phyloP scores from a whole-genome alignment of 2,113 vertebrate species.

The Tetrao urogallus region DNA sequence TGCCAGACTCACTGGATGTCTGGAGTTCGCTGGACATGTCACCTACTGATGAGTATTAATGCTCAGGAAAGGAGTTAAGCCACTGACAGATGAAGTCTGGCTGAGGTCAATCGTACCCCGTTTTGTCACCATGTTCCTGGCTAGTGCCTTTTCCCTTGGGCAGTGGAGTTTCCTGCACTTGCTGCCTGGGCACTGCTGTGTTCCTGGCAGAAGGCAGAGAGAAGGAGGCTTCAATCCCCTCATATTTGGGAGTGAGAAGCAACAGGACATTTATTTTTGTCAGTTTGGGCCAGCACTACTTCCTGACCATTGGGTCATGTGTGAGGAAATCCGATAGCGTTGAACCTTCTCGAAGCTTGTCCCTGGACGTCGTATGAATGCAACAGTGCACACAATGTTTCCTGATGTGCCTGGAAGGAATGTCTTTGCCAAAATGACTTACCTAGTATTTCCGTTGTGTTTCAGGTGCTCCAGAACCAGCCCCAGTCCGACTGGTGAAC shows the following conservation, averaged over 20 bases:
- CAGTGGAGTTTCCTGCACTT: neutral
- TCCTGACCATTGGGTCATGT: neutral
- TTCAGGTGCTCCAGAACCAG: no score
- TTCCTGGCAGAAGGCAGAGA: neutral
- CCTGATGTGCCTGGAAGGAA: neutral
- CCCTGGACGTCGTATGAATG: neutral
- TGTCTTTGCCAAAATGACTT: neutral
- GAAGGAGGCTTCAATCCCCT: neutral
- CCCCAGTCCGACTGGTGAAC: no score
- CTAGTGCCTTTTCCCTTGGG: neutral
- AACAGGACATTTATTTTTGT: neutral
- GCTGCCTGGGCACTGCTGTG: neutral
- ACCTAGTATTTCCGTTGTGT: no score
- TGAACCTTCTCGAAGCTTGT: neutral
- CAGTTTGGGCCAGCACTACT: neutral
- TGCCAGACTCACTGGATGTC: neutral
- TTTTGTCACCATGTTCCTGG: neutral
- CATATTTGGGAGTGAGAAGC: neutral
- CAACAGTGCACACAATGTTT: fast-evolving
- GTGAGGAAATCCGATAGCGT: fast-evolving
- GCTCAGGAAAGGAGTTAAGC: no score
- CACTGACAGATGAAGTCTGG: neutral
- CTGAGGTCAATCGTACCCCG: neutral
- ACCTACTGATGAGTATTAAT: neutral
- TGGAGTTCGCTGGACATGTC: neutral